A percentile compares a stretch with the other conserved stretches of the same genome.
These are phyloP conservation scores for Bicyclus anynana DNA, from an alignment of 1,140 invertebrate species.

Conservation along the genomic window DNA sequence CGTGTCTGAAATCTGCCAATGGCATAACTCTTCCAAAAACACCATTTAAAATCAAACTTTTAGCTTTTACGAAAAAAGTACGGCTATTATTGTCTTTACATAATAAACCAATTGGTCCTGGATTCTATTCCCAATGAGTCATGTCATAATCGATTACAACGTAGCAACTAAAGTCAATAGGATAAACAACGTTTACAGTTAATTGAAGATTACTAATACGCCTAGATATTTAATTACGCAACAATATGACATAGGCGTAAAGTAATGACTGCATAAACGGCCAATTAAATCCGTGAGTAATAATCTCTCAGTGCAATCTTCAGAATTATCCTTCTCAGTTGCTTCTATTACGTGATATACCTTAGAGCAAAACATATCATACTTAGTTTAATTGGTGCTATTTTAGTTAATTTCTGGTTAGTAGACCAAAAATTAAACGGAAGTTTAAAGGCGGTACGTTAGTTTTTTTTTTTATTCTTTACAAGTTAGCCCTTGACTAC, in stretches of 20 bases:
- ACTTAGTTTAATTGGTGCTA: too few relatives aligned
- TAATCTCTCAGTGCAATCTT: slow-evolving; percentile 6
- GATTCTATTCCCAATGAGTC: not conserved
- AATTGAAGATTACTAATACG: slow-evolving; percentile 18
- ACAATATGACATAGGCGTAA: slow-evolving; percentile 19
- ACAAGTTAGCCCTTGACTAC: too few relatives aligned
- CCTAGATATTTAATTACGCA: slow-evolving; percentile 12
- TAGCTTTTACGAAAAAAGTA: too few relatives aligned
- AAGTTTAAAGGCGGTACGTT: too few relatives aligned
- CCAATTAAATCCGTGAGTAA: slow-evolving; percentile 14
- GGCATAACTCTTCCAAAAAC: too few relatives aligned
- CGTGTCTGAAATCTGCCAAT: too few relatives aligned
- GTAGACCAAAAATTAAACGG: too few relatives aligned
- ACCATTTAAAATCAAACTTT: too few relatives aligned
- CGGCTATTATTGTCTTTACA: too few relatives aligned
- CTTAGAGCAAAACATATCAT: too few relatives aligned
- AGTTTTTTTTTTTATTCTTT: too few relatives aligned
- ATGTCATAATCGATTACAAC: not conserved
- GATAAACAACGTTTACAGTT: slow-evolving; percentile 5
- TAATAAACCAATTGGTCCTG: not conserved
- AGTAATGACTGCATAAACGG: slow-evolving; percentile 4
- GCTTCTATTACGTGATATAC: not conserved
- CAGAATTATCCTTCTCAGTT: not conserved
- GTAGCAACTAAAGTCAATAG: not conserved
- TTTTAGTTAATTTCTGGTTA: too few relatives aligned